Evolutionary conservation across 2,113 vertebrate genomes (phyloP), one percentile per base, ranked within the genome.

Genomic region (Orycteropus afer): DNA sequence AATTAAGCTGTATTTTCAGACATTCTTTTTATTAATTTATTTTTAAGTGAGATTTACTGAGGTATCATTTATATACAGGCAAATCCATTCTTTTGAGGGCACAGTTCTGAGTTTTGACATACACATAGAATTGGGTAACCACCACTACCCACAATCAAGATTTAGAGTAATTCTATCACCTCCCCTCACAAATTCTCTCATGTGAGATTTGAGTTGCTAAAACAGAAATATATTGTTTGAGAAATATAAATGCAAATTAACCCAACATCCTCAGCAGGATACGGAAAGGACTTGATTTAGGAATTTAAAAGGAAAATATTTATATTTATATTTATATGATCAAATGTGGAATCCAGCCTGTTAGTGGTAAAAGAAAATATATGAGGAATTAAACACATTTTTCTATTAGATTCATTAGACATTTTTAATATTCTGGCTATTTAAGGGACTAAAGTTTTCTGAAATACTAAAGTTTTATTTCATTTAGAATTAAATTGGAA

Each of bases 381-480:
- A 65, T 65, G 29, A 92, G n/a, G 51, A 86, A 76, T 78, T 65
- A 65, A 40, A n/a, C 5, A 55, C 14, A 40, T 40, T 42, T 69
- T 90, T 71, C 2, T 77, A 83, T 32, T 69, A 47, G 25, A 25
- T 2, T 17, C 40, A 73, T 47, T 88, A 40, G 59, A 11, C 80
- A 65, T 90, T 91, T 83, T 86, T 6, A 91, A 61, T 95, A 73
- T 88, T 73, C 15, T 94, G 53, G 18, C 29, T 80, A 88, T 76
- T 59, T 81, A 37, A 84, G 11, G 8, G 18, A 42, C 27, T 90
- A 74, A 53, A 55, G 40, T 69, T 92, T 93, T 90, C 55, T 91
- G 45, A 84, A 95, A 86, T 80, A 37, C n/a, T 88, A 42, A 9
- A 42, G 13, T 82, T 91, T 3, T 47, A 61, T 79, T 90, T 94